phyloP scores from a whole-genome alignment of 2,888 invertebrate genomes.

The Stenichneumon culpator region DNA sequence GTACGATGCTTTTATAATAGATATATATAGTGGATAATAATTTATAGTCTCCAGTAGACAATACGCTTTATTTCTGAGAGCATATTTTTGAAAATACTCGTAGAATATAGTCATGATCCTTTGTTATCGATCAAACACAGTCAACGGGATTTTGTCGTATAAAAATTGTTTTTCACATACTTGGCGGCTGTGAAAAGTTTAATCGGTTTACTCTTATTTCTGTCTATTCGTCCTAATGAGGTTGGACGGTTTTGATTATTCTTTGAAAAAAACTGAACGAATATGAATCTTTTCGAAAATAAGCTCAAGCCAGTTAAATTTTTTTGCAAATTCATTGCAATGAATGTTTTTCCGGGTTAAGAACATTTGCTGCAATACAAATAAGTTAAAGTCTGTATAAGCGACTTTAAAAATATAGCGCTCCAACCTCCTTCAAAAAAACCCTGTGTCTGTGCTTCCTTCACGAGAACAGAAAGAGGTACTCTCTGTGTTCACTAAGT shows the following conservation, averaged over 20 bases:
- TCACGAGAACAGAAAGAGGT: slow-evolving; percentile 16
- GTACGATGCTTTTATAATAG: slow-evolving; percentile 35
- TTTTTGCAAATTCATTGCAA: no score
- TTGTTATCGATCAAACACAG: no score
- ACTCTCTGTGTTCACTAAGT: slow-evolving; percentile 43
- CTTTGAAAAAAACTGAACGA: no score
- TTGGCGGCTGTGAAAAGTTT: slow-evolving; percentile 25
- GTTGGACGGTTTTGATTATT: no score
- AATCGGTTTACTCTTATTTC: slow-evolving; percentile 30
- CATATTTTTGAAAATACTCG: not conserved
- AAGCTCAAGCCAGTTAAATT: no score
- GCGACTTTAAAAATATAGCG: no score
- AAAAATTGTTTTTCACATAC: slow-evolving; percentile 2
- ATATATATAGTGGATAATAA: no score
- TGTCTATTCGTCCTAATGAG: slow-evolving; percentile 22
- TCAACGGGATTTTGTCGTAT: not conserved
- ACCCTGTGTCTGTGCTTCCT: slow-evolving; percentile 18
- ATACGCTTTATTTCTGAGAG: not conserved
- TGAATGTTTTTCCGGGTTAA: no score
- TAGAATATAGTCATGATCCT: slow-evolving; percentile 5
- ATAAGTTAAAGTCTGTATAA: no score
- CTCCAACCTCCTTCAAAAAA: no score
- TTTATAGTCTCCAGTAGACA: slow-evolving; percentile 7
- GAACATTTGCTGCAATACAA: no score
- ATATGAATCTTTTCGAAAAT: no score